phyloP scores from a whole-genome alignment of 1,140 invertebrate species.

The Apis cerana region DNA sequence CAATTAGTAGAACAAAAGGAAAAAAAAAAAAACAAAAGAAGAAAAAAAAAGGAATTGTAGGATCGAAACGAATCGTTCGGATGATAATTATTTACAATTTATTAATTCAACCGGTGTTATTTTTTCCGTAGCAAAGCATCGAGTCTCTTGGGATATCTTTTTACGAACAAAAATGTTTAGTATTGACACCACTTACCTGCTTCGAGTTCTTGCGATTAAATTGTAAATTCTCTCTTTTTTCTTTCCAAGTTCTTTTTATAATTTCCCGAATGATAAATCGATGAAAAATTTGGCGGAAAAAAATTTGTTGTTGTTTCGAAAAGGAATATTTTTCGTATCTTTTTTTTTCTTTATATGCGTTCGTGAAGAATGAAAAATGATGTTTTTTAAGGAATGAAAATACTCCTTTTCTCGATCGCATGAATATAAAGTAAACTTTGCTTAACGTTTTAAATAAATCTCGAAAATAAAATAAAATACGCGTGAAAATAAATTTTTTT shows the following conservation, averaged over 20 bases:
- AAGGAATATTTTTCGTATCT: constrained; percentile 11
- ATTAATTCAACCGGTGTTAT: constrained; percentile 41
- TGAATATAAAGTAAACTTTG: not conserved
- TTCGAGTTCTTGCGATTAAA: constrained; percentile 24
- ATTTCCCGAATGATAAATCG: not conserved
- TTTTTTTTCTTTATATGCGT: too few relatives aligned
- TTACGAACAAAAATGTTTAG: constrained; percentile 48
- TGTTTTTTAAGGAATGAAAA: not conserved
- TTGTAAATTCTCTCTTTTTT: not conserved
- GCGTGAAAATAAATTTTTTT: not conserved
- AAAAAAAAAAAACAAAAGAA: constrained; percentile 18
- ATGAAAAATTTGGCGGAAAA: not conserved
- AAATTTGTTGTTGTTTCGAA: not conserved
- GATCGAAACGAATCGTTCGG: constrained; percentile 49
- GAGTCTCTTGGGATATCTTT: constrained; percentile 29
- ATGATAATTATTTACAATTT: constrained; percentile 61
- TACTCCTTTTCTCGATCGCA: constrained; percentile 5
- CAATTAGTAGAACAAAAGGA: constrained; percentile 68
- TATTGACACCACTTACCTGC: constrained; percentile 65
- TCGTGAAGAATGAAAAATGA: not conserved
- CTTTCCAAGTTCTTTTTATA: not conserved
- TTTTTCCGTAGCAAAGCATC: constrained; percentile 46
- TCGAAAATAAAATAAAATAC: not conserved
- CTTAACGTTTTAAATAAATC: not conserved
- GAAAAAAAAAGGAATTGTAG: constrained; percentile 8